A percentile compares a stretch with the other conserved stretches of the same genome.
phyloP scores from a whole-genome alignment of 2,113 vertebrate species.

The Saccopteryx bilineata region DNA sequence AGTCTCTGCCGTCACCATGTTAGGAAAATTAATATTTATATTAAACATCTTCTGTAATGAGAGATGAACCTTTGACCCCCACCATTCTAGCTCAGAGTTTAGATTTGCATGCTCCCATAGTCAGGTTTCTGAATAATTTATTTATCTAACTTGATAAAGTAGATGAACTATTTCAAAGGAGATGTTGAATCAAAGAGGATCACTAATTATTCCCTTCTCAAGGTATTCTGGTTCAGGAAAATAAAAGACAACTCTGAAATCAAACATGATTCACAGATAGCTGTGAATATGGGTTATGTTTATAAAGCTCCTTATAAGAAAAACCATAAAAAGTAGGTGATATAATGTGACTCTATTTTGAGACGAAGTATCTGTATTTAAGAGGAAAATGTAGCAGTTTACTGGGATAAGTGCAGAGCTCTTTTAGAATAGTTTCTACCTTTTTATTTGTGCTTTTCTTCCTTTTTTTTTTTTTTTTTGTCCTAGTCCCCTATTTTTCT shows the following conservation, averaged over 20 bases:
- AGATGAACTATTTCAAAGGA: constrained; percentile 65
- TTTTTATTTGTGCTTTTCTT: background rate
- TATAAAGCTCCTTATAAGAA: background rate
- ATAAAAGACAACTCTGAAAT: constrained; percentile 47
- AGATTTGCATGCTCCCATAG: constrained; percentile 53
- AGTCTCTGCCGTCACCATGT: constrained; percentile 63
- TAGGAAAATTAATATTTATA: constrained; percentile 73
- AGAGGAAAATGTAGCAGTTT: background rate
- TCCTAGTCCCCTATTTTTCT: background rate
- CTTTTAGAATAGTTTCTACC: background rate
- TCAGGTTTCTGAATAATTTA: constrained; percentile 74
- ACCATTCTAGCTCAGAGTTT: constrained; percentile 57
- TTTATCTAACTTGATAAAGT: constrained; percentile 67
- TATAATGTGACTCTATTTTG: background rate
- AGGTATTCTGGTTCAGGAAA: background rate
- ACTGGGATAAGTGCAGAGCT: background rate
- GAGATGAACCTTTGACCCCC: constrained; percentile 65
- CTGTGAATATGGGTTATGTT: constrained; percentile 30
- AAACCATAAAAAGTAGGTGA: background rate
- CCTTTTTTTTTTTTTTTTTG: background rate
- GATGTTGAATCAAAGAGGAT: constrained; percentile 42
- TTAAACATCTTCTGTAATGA: constrained; percentile 76
- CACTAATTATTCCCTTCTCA: constrained; percentile 37
- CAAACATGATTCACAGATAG: constrained; percentile 14
- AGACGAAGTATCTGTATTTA: constrained; percentile 41